These are phyloP conservation scores for Drepanosiphum platanoidis DNA, from an alignment of 2,888 invertebrate genomes.

Conservation along the genomic window DNA sequence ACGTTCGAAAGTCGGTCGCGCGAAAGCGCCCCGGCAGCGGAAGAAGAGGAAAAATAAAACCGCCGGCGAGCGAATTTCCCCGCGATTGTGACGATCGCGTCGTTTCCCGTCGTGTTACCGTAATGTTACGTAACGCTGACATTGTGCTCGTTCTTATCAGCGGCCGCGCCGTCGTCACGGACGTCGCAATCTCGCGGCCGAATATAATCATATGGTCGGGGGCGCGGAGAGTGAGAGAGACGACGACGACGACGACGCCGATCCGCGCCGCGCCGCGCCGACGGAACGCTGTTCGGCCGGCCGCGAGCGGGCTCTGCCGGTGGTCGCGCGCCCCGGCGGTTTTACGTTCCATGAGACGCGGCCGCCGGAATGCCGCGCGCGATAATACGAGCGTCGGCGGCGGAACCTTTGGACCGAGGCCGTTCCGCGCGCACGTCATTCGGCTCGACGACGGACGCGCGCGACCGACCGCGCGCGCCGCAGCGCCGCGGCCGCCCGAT, in stretches of 20 bases:
- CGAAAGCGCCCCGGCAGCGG: neutral
- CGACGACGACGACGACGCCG: too few species aligned
- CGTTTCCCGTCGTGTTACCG: neutral
- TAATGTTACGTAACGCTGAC: neutral
- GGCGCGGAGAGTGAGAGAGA: too few species aligned
- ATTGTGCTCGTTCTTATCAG: neutral
- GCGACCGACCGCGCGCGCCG: neutral
- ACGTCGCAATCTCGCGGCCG: too few species aligned
- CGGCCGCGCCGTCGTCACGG: neutral
- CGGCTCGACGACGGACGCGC: too few species aligned
- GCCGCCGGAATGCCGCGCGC: neutral
- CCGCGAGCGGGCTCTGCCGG: conserved; percentile 23
- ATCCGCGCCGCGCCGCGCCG: too few species aligned
- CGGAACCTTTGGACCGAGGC: too few species aligned
- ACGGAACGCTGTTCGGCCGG: conserved; percentile 53
- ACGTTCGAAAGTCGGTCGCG: neutral
- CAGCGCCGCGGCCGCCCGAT: neutral
- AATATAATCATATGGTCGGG: neutral
- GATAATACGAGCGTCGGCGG: too few species aligned
- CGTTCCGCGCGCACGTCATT: too few species aligned
- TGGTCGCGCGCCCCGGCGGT: neutral
- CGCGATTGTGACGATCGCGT: neutral
- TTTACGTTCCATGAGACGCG: conserved; percentile 7
- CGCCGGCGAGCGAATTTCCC: neutral
- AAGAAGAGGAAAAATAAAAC: too few species aligned